Base-by-base conservation (phyloP, 2,113 vertebrate genomes). In the Ciconia maguari region DNA sequence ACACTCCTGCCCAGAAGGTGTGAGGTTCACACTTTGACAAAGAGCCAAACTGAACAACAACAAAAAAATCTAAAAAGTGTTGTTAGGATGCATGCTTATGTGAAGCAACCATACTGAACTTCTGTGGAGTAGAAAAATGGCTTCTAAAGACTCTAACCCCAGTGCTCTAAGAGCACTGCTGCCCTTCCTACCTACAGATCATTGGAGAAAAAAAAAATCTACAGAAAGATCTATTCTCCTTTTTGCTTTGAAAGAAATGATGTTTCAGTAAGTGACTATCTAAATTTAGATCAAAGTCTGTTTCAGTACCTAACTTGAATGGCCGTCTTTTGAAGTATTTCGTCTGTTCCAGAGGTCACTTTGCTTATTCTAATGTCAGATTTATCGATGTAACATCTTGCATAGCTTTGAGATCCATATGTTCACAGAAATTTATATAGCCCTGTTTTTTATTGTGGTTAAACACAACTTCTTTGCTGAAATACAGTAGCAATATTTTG, bases 171-270 rank as follows among this genome's bases (percentile, higher is more conserved):
- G 8, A 78, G 75, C 34, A 32, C 25, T 72, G 82, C 54, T 90
- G 75, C 36, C 77, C 11, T 80, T 77, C 77, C 22, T 84, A 22
- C 83, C 15, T 94, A 14, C 57, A 64, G 24, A 41, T 64, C 41
- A 55, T 18, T 26, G 29, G 38, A 78, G 54, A 21, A 41, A 41
- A 83, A 83, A 74, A 61, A 48, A 20, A 46, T 36, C 51, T 68
- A n/a, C 36, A 81, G 51, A 84, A 83, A 76, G 13, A 79, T 71
- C 38, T 76, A 1, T 13, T 72, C 12, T 89, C 24, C 27, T 78
- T 85, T 89, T 79, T 89, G 25, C 74, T 93, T 75, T 93, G 52
- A 83, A 91, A 95, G 41, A 91, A 95, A 84, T 57, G 12, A 8
- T 87, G 52, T 54, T 91, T 76, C 70, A 46, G 36, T 75, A 64